Evolutionary conservation across 2,888 invertebrate species (phyloP).

Genomic region (Latrodectus elegans): DNA sequence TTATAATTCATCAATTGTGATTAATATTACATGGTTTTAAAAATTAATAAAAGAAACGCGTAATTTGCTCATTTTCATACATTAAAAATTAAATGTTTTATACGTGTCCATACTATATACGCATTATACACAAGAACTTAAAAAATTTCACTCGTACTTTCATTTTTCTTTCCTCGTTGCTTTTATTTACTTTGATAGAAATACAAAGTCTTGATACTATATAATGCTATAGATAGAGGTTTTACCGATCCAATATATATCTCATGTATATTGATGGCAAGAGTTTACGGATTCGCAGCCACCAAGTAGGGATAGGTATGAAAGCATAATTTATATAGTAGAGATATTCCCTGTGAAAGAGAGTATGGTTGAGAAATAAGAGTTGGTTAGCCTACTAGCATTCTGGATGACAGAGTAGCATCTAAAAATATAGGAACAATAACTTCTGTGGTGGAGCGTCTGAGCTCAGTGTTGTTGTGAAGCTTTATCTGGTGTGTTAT

Average conservation of each 20-base stretch:
- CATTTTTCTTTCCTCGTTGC: constrained; percentile 21
- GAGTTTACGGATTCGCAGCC: constrained; percentile 20
- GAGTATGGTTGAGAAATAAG: not conserved
- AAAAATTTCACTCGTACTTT: not conserved
- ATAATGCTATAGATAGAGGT: constrained; percentile 24
- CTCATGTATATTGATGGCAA: constrained; percentile 59
- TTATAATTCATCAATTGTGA: no score
- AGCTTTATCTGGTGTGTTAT: not conserved
- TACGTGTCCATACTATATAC: no score
- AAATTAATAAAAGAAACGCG: no score
- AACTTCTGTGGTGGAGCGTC: not conserved
- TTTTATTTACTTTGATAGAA: constrained; percentile 7
- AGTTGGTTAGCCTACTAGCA: constrained; percentile 22
- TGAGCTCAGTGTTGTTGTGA: not conserved
- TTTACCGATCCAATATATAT: constrained; percentile 53
- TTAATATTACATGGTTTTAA: no score
- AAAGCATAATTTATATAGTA: constrained; percentile 8
- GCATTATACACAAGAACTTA: no score
- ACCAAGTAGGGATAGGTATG: constrained; percentile 29
- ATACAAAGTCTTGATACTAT: constrained; percentile 30
- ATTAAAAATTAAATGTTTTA: no score
- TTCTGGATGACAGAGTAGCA: constrained; percentile 29
- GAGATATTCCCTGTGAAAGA: constrained; percentile 12
- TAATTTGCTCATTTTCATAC: no score
- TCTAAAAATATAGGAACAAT: not conserved